Percentiles rank a stretch among this genome's conserved stretches.
phyloP scores from a whole-genome alignment of 2,113 vertebrate species.

The Tyto alba region DNA sequence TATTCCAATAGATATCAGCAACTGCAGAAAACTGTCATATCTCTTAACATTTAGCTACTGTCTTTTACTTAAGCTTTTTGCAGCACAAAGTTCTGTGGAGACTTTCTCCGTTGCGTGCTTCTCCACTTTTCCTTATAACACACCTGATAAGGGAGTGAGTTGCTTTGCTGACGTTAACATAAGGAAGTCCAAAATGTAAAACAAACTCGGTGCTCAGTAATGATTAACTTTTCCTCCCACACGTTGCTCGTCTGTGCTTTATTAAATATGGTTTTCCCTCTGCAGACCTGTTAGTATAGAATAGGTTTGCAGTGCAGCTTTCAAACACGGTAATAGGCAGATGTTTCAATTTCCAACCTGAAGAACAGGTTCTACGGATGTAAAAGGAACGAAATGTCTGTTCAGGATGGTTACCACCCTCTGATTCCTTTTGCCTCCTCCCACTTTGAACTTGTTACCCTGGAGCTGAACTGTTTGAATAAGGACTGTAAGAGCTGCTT shows the following conservation, averaged over 20 bases:
- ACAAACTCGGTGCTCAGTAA: not conserved
- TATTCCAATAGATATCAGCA: not conserved
- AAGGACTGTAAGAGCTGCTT: slow-evolving; percentile 16
- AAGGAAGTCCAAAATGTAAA: slow-evolving; percentile 40
- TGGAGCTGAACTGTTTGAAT: slow-evolving; percentile 66
- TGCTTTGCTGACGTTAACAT: not conserved
- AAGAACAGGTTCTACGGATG: slow-evolving; percentile 66
- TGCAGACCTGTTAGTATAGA: not conserved
- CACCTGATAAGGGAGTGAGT: not conserved
- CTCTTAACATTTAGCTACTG: not conserved
- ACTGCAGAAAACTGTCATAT: not conserved
- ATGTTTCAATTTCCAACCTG: slow-evolving; percentile 56
- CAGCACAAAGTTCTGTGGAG: not conserved
- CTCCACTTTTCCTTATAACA: not conserved
- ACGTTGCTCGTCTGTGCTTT: not conserved
- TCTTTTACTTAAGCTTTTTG: not conserved
- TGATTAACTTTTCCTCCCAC: slow-evolving; percentile 54
- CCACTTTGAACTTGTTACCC: slow-evolving; percentile 70
- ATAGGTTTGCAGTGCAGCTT: not conserved
- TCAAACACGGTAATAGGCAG: not conserved
- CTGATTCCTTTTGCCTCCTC: slow-evolving; percentile 38
- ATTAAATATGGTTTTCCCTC: not conserved
- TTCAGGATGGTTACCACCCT: slow-evolving; percentile 4
- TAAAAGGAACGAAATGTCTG: not conserved
- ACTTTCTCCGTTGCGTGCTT: not conserved